These are phyloP conservation scores for Malaclemys terrapin DNA, from an alignment of 2,113 vertebrate genomes.

Conservation along the genomic window DNA sequence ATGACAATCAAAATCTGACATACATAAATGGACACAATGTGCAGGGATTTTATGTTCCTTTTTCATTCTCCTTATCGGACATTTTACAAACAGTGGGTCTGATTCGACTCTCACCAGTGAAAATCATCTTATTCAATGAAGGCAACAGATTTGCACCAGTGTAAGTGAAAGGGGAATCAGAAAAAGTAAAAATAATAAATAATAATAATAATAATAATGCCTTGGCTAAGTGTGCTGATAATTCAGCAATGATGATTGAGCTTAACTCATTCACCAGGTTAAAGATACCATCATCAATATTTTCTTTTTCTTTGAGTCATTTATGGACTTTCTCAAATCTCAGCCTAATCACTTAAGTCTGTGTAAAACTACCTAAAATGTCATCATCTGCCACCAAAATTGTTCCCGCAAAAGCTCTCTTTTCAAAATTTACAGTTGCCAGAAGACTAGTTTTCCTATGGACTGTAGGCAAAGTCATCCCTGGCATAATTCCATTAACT, in stretches of 20 bases:
- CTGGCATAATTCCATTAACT: constrained; percentile 23
- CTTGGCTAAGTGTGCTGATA: constrained; percentile 45
- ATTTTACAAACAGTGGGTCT: constrained; percentile 49
- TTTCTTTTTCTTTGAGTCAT: neutral
- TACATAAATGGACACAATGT: constrained; percentile 49
- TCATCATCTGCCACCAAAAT: neutral
- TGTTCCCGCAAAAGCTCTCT: neutral
- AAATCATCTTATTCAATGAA: neutral
- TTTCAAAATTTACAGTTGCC: neutral
- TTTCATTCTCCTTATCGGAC: neutral
- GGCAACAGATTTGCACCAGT: constrained; percentile 45
- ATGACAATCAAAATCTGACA: constrained; percentile 46
- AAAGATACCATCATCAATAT: constrained; percentile 34
- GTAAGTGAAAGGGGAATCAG: neutral
- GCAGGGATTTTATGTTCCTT: constrained; percentile 27
- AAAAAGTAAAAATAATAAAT: constrained; percentile 48
- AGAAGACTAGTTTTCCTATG: neutral
- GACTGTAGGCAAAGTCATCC: neutral
- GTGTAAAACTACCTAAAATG: neutral
- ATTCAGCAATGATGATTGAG: constrained; percentile 49
- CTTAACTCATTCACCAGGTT: constrained; percentile 24
- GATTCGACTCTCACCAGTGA: constrained; percentile 43
- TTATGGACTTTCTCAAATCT: neutral
- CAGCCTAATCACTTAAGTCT: neutral
- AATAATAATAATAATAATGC: constrained; percentile 29